phyloP scores from a whole-genome alignment of 2,797 vertebrate species.

The Cyprinella venusta region DNA sequence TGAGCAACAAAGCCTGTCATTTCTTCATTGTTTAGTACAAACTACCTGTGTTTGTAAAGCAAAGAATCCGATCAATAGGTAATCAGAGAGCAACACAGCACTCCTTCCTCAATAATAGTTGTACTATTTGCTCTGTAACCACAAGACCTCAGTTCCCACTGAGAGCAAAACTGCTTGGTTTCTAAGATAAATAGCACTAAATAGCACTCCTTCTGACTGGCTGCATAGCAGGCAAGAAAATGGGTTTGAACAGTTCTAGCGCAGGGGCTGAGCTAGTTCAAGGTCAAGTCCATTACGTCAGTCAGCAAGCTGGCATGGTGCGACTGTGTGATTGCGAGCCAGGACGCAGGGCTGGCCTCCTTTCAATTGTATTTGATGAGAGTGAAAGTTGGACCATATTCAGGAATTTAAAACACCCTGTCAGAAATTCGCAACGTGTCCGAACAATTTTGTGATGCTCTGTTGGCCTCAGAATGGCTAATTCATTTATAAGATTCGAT shows the following conservation, averaged over 20 bases:
- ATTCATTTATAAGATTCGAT: neutral
- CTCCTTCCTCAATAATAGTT: constrained; percentile 38
- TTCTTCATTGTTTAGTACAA: constrained; percentile 31
- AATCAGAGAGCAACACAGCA: constrained; percentile 48
- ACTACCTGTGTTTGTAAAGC: constrained; percentile 37
- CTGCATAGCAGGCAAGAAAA: constrained; percentile 13
- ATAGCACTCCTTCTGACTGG: constrained; percentile 34
- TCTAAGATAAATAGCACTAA: constrained; percentile 41
- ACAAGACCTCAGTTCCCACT: constrained; percentile 13
- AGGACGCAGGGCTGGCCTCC: constrained; percentile 21
- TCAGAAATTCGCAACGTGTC: neutral
- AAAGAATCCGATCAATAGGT: constrained; percentile 46
- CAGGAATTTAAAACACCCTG: constrained; percentile 25
- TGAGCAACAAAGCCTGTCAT: constrained; percentile 5
- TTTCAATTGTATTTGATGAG: constrained; percentile 21
- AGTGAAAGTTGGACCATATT: constrained; percentile 24
- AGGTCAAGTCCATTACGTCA: constrained; percentile 37
- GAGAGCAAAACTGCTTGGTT: constrained; percentile 33
- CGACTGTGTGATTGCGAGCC: constrained; percentile 31
- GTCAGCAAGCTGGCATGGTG: constrained; percentile 34
- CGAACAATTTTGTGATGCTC: constrained; percentile 10
- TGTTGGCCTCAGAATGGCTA: constrained; percentile 2
- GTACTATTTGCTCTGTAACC: constrained; percentile 43
- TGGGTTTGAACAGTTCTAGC: constrained; percentile 41
- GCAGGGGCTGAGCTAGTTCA: constrained; percentile 22